These are phyloP conservation scores for Toxotes chatareus DNA, from an alignment of 2,113 vertebrate genomes.

Conservation along the genomic window DNA sequence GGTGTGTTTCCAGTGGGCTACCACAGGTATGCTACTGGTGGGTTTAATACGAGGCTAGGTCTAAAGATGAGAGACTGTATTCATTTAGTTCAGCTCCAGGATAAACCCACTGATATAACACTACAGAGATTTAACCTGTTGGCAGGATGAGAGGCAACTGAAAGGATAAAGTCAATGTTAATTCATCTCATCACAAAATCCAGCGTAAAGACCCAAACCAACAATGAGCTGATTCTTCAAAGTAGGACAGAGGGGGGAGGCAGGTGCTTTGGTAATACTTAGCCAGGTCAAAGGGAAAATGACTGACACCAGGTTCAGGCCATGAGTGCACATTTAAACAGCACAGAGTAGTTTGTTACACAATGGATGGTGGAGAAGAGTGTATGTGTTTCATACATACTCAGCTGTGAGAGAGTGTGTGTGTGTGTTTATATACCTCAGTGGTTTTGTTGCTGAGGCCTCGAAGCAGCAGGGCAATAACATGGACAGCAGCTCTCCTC, in stretches of 20 bases:
- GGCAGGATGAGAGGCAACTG: too few species aligned
- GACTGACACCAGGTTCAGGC: background rate
- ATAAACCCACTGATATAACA: background rate
- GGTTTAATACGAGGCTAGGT: background rate
- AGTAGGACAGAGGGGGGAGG: background rate
- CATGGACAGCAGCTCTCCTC: conserved; percentile 91
- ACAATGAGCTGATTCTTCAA: too few species aligned
- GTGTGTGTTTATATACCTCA: conserved; percentile 82
- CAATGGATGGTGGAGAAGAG: background rate
- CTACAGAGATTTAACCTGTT: too few species aligned
- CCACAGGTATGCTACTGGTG: too few species aligned
- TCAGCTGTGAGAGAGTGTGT: background rate
- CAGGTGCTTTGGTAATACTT: background rate
- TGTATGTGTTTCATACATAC: conserved; percentile 1
- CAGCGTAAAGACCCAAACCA: too few species aligned
- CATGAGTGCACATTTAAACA: background rate
- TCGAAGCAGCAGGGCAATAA: conserved; percentile 89
- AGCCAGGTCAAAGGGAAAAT: background rate
- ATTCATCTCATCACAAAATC: too few species aligned
- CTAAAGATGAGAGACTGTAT: conserved; percentile 1
- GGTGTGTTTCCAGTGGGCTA: background rate
- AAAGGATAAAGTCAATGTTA: too few species aligned
- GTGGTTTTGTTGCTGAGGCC: conserved; percentile 91
- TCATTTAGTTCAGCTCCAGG: background rate
- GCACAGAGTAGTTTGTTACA: background rate